Evolutionary conservation across 1,140 invertebrate species (phyloP), one percentile per base, ranked within the genome.

Genomic region (Nebria ingens): DNA sequence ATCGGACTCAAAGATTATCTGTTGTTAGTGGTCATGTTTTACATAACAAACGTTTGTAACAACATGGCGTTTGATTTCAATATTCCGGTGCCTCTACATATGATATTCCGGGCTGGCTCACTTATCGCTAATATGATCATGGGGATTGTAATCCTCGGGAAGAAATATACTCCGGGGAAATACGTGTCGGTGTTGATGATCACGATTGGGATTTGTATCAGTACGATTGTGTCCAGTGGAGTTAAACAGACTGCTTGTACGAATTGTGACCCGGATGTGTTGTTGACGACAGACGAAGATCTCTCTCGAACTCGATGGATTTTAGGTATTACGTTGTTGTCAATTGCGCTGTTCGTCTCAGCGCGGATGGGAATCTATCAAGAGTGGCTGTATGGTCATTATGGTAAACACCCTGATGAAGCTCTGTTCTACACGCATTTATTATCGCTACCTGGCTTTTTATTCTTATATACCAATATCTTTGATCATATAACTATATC

Each of bases 1-100:
- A 85, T 89, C 61, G 78, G 79, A 6, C 71, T 88, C 57, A 94
- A 85, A 63, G 84, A 88, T 61, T 98, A 98, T 67, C 61, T 90
- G 3, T 74, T 85, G 20, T 75, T 98, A 55, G 95, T 98, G 0
- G 68, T 81, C 2, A 85, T 98, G 69, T 98, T 97, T 71, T 98
- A 97, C 70, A 68, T 92, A 2, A 82, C 87, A 2, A 98, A 91
- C 71, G 88, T 98, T 2, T 84, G 86, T 19, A 98, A 98, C 70
- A 99, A 98, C 73, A 93, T 93, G 76, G 93, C 93, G 0, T 91
- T 98, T 63, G 85, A 89, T 67, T 98, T 95, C 65, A 96, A 98
- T 67, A 96, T 99, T 66, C 87, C 96, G 0, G 96, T 99, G 84
- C 95, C 97, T 9, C 73, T 99, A 2, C 96, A 98, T 69, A 97